Evolutionary conservation across 2,797 vertebrate genomes (phyloP), one percentile per base, ranked within the genome.

Genomic region (Semotilus atromaculatus): DNA sequence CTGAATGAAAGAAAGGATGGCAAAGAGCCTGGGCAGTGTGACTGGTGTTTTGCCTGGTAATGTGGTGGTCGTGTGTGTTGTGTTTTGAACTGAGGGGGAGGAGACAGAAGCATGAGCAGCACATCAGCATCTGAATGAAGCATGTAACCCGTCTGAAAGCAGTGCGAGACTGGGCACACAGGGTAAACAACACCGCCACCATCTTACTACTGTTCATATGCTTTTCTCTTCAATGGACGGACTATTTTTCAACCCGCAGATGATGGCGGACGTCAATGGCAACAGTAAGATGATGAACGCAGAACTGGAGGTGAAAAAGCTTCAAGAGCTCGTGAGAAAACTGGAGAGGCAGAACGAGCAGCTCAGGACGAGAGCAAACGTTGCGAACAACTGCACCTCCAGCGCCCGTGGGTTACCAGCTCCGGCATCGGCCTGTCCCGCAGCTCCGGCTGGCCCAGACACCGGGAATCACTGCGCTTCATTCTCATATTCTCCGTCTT

Each of bases 231-330:
- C 87, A 88, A 96, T 96, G 95, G 95, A 97, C 91, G 95, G 95
- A 81, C 95, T 94, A 64, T 91, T 96, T 92, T 81, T 96, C 90
- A 95, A 93, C 89, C 95, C 95, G 90, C 93, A 81, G 93, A 94
- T 94, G 93, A 96, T 97, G 96, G 97, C 96, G 90, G 97, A 98
- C 95, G 96, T 97, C 90, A 96, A 96, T 85, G 96, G 96, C 89
- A 95, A 95, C 90, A 94, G 89, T 91, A 94, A 93, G 70, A 94
- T 94, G 85, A 92, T 94, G 89, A 97, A 94, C 92, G 97, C 98
- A 34, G 97, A 99, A 95, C 95, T 98, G 92, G 98, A 99, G 95
- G 97, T 99, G 94, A 93, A 97, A 88, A 98, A 99, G 96, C 97
- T 99, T 34, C 97, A 99, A 93, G 97, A 99, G 90, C 92, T 99